phyloP scores from a whole-genome alignment of 2,888 invertebrate species.

The Mimas tiliae region DNA sequence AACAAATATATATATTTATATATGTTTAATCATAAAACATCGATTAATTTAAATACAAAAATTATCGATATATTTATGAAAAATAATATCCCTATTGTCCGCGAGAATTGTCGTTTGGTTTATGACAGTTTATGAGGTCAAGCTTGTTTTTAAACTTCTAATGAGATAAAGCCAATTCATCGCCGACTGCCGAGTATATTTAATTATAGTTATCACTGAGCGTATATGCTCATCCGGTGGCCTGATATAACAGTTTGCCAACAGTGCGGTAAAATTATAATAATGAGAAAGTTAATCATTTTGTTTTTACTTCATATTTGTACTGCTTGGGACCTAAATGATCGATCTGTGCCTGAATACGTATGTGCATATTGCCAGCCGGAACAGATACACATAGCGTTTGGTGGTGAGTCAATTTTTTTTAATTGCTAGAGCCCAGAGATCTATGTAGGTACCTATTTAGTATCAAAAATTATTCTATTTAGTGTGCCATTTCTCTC shows the following conservation, averaged over 20 bases:
- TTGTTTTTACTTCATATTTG: conserved; percentile 20
- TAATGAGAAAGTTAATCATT: conserved; percentile 6
- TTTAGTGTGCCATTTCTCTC: too few species aligned
- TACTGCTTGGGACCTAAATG: neutral
- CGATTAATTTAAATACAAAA: too few species aligned
- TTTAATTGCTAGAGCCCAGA: neutral
- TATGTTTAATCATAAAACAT: too few species aligned
- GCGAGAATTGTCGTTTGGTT: too few species aligned
- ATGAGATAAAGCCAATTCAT: neutral
- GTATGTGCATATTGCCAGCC: conserved; percentile 82
- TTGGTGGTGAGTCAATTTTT: conserved; percentile 77
- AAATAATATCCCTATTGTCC: too few species aligned
- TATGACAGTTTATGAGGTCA: too few species aligned
- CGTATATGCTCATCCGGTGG: neutral
- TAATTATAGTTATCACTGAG: neutral
- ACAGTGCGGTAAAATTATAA: neutral
- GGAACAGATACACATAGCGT: conserved; percentile 87
- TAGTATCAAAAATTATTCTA: too few species aligned
- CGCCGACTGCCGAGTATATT: neutral
- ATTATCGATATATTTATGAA: too few species aligned
- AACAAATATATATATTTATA: too few species aligned
- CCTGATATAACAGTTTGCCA: neutral
- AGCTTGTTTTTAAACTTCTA: conserved; percentile 5
- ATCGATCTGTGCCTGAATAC: conserved; percentile 42
- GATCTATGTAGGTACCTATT: too few species aligned